Conservation (phyloP, 2,888 invertebrate species). For the Apamea anceps region DNA sequence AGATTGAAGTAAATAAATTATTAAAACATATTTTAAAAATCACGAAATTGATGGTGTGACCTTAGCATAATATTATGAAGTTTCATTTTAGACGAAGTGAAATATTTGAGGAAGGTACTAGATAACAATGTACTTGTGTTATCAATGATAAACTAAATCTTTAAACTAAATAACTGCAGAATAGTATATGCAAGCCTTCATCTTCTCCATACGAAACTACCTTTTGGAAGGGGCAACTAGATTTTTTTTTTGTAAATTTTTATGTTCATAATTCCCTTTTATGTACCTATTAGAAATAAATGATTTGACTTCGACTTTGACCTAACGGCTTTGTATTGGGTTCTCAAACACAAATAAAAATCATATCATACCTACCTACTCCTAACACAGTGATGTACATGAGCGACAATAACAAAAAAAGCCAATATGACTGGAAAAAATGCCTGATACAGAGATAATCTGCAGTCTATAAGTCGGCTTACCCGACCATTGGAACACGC, state of each 20-base stretch:
- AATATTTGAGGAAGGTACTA: background rate
- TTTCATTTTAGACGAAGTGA: background rate
- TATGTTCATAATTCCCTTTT: no score
- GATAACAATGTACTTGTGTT: background rate
- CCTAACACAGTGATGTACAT: background rate
- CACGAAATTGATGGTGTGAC: background rate
- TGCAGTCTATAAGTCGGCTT: constrained; percentile 55
- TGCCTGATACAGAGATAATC: constrained; percentile 56
- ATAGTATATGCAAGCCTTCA: background rate
- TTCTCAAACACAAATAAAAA: constrained; percentile 1
- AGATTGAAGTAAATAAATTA: background rate
- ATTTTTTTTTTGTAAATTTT: no score
- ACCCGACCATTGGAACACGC: constrained; percentile 68
- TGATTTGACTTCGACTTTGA: background rate
- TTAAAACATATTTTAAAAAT: background rate
- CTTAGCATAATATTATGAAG: background rate
- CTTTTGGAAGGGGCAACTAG: background rate
- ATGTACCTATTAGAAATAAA: no score
- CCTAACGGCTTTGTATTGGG: background rate
- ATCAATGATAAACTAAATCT: background rate
- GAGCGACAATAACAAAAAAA: constrained; percentile 36
- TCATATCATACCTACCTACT: background rate
- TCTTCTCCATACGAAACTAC: background rate
- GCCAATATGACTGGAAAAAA: constrained; percentile 39
- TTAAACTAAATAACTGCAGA: background rate